phyloP scores from a whole-genome alignment of 2,797 vertebrate species.

The Bryconaethiops microstoma region DNA sequence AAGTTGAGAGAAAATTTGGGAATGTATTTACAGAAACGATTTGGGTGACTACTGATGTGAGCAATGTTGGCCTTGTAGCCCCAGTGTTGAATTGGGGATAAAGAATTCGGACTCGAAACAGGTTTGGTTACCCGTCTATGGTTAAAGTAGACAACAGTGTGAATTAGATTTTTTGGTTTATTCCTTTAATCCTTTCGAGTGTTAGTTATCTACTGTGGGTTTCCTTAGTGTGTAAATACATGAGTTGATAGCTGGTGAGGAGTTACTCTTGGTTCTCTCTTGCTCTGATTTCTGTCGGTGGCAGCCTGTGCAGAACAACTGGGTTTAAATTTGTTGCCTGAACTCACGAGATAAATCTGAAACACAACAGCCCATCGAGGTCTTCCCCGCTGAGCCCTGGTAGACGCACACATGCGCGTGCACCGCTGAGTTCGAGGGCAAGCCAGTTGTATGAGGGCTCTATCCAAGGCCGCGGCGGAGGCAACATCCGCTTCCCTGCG shows the following conservation, averaged over 20 bases:
- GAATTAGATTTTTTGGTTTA: too few species aligned
- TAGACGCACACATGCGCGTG: neutral
- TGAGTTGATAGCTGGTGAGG: constrained; percentile 13
- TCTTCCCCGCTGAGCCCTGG: constrained; percentile 25
- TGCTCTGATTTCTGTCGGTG: constrained; percentile 1
- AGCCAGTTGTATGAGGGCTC: constrained; percentile 27
- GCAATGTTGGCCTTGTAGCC: too few species aligned
- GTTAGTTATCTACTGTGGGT: too few species aligned
- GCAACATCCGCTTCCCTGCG: constrained; percentile 35
- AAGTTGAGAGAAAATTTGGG: too few species aligned
- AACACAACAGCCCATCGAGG: constrained; percentile 29
- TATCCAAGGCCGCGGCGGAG: constrained; percentile 33
- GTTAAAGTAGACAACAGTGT: too few species aligned
- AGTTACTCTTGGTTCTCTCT: constrained; percentile 7
- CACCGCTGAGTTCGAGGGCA: constrained; percentile 36
- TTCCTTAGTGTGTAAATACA: neutral
- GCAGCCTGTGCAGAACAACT: neutral
- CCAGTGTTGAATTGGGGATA: too few species aligned
- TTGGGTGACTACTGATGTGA: too few species aligned
- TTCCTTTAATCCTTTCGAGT: too few species aligned
- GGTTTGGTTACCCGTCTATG: too few species aligned
- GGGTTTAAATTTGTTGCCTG: constrained; percentile 23
- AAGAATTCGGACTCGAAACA: too few species aligned
- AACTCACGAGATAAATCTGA: constrained; percentile 41
- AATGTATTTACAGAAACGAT: too few species aligned